Base-by-base conservation (phyloP, 2,888 invertebrate species). In the Rhingia campestris region DNA sequence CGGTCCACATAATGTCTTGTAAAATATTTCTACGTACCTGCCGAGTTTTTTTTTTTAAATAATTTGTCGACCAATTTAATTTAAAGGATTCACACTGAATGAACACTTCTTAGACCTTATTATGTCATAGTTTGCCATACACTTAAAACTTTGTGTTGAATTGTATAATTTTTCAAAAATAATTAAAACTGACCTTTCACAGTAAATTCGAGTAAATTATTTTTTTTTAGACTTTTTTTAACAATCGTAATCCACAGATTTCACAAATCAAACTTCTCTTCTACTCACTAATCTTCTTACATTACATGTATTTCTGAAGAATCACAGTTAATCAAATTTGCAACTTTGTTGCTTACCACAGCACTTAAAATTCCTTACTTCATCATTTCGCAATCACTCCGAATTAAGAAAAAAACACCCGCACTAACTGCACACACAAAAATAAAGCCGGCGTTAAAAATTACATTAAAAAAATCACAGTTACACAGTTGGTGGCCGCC, bases 331-430 rank as follows among this genome's bases (percentile, higher is more conserved):
- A 63, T 4, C 41, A 30, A 54, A 59, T 6, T 54, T 45, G 80
- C 84, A 84, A 84, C 84, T 84, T 51, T 4, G 74, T 84, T 84
- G 84, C 80, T 69, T 70, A 84, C 58, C 80, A 80, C 84, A 84
- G 80, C 35, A 59, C 39, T 59, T 32, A 4, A 54, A 47, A 0
- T 22, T 43, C 47, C 41, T 37, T 49, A 66, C 39, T 63, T 39
- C 12, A 33, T 49, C 3, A 67, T 22, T 49, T 70, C 49, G 37
- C 32, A 66, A 61, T 61, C 43, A 59, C 43, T 54, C 30, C 4
- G 6, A 3, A 0, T 22, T 39, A n/a, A 22, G 6, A 70, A 59
- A 70, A 49, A 9, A 22, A 53, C 49, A 35, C 49, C n/a, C 61
- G 33, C 70, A 77, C 67, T 35, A 51, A 56, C 4, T 51, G 7